Base-by-base conservation (phyloP, 2,113 vertebrate genomes). In the Neodontobutis hainanensis region DNA sequence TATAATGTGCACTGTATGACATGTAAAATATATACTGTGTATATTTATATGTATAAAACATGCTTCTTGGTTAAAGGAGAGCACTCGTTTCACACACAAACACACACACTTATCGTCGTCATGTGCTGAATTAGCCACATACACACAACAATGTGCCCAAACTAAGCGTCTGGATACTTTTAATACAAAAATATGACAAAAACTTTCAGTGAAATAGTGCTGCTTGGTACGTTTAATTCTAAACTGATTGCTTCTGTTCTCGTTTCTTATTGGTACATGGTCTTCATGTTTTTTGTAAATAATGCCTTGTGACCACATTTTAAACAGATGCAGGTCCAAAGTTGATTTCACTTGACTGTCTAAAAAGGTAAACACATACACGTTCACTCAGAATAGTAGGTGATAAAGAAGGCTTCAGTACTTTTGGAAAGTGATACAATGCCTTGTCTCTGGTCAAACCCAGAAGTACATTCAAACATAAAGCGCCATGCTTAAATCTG, bases 381-480 rank as follows among this genome's bases (percentile, higher is more conserved):
- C 6, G 64, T 65, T 70, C 68, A 79, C 78, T 73, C 78, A 50
- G 60, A 72, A 76, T 42, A 56, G 80, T 57, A 65, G 60, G 60
- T 73, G 51, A 61, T 52, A 55, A 50, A 59, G 66, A 58, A 61
- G 42, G 58, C 72, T 75, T 73, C 53, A 78, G 80, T 88, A 83
- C 63, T 72, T 79, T 71, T 82, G 77, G 85, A 86, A 83, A 74
- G 75, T 77, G 61, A 78, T 82, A 86, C 75, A 87, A 87, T 89
- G 84, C 83, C 80, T 79, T 72, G 16, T 69, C 70, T 78, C 75
- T 78, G 70, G 78, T 61, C 32, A 50, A 67, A 65, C 82, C 86
- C 78, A 66, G 12, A 86, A 88, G 89, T 91, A 95, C 94, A 95
- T 95, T 95, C 94, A 94, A 91, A 70, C 90, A 78, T 66, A 94